Base-by-base conservation (phyloP, 2,797 vertebrate genomes). In the Sparidentex hasta region DNA sequence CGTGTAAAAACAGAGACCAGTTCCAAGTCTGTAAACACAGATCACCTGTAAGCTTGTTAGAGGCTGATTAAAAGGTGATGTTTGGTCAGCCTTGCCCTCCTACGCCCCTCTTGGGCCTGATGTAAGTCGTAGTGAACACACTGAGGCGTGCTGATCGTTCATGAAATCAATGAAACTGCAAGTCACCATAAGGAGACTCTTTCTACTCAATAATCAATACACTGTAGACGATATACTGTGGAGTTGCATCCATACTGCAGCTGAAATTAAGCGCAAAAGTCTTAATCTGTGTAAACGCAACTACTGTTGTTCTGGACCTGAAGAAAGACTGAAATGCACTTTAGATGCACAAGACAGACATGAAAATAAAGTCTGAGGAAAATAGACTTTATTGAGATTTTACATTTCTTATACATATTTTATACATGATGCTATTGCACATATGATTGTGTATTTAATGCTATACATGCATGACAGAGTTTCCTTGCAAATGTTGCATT, bases 381-480 rank as follows among this genome's bases (percentile, higher is more conserved):
- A 90, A 88, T 84, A 77, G 55, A 71, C 27, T 89, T 90, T 90
- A 90, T 82, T 90, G 50, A 78, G 23, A 76, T 48, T 51, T 55
- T 43, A 64, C 17, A 54, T 5, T 9, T 14, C 12, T 78, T 46
- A 67, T 43, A 81, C 69, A 82, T 65, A 50, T 65, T 11, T 78
- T 38, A 67, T 43, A 81, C 69, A 82, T 65, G 57, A 67, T n/a
- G 17, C 82, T 85, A 84, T 80, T 74, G 33, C 74, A 81, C 65
- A 78, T 65, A 69, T 58, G 59, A 47, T 47, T 46, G 25, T 47
- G 41, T 43, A 61, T 61, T 73, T 48, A 23, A 73, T 61, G 27
- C 66, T 69, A 82, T 25, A 58, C 16, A 80, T 48, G 62, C 13
- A 61, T 43, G 4, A 52, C 41, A 55, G 13, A 68, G 21, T 29